A percentile compares a stretch with the other conserved stretches of the same genome.
Conservation (phyloP, 2,797 vertebrate species). For the Myotis myotis region DNA sequence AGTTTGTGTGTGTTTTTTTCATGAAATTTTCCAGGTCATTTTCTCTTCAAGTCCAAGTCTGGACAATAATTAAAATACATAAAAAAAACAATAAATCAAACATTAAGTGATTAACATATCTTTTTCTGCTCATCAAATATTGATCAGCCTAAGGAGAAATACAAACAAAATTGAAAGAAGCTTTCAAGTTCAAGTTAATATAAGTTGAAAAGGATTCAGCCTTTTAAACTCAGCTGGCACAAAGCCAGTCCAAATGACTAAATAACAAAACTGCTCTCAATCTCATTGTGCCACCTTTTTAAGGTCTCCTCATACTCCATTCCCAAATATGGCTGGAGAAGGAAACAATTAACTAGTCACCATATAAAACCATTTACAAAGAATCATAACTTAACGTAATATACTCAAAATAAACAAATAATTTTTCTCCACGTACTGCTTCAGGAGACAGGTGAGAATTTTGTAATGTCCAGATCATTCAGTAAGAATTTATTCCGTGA, state of each 20-base stretch:
- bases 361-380: background rate
- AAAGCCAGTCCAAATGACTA: constrained; percentile 18
- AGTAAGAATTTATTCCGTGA: background rate
- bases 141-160: background rate
- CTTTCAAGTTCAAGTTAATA: constrained; percentile 36
- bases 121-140: constrained; percentile 23
- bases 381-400: background rate
- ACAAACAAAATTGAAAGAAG: constrained; percentile 36
- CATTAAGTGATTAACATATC: background rate
- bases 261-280: constrained; percentile 18
- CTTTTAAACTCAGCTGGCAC: constrained; percentile 14
- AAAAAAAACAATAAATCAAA: constrained; percentile 51
- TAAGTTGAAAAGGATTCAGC: background rate
- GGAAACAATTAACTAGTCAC: background rate
- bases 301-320: background rate
- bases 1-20: background rate
- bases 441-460: background rate
- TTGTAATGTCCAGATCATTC: background rate
- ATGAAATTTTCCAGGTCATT: constrained; percentile 35
- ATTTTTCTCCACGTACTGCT: background rate
- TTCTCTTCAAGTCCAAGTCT: constrained; percentile 17
- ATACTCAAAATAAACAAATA: background rate
- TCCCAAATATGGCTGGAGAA: background rate
- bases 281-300: background rate
- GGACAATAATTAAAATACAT: constrained; percentile 21